Evolutionary conservation across 2,888 invertebrate genomes (phyloP), one percentile per base, ranked within the genome.

Genomic region (Endomychus coccineus): DNA sequence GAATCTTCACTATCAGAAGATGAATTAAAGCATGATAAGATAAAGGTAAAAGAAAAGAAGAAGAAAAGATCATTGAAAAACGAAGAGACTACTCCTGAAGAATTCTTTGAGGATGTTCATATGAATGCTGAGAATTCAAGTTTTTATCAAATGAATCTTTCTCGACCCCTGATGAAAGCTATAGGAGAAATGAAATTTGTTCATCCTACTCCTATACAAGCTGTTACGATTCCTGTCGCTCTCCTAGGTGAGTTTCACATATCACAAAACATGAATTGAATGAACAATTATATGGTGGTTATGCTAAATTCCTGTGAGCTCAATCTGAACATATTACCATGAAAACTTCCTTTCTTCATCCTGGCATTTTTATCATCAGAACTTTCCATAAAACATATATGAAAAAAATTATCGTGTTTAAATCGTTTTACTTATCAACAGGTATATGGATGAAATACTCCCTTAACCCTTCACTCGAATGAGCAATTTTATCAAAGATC

Each of bases 171-270:
- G 16, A 71, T 97, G 58, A 92, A 95, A 62, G 88, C 96, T 0
- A 83, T 97, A 24, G 80, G 83, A 1, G 74, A 82, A 2, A 74
- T 96, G 65, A 90, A 89, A 50, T 97, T 86, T 65, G 79, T 85
- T 3, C 86, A 89, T 59, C 97, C 98, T 1, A 98, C 98, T 1
- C 96, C 96, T 0, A 96, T 98, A 55, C 98, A 98, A 66, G 78
- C 90, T 1, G 84, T 92, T 0, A 91, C 95, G 0, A 89, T 98
- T 60, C 97, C 98, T 1, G 76, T 95, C 6, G 96, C 92, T 3
- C 69, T 98, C 38, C 70, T 89, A 49, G 80, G 77, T 73, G 56
- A 48, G 39, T 33, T 23, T 9, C n/a, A 13, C 5, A 15, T 7
- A 6, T 14, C 14, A 28, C 5, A 28, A 11, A 9, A n/a, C n/a